phyloP scores from a whole-genome alignment of 2,113 vertebrate species.

The Bambusicola thoracicus region DNA sequence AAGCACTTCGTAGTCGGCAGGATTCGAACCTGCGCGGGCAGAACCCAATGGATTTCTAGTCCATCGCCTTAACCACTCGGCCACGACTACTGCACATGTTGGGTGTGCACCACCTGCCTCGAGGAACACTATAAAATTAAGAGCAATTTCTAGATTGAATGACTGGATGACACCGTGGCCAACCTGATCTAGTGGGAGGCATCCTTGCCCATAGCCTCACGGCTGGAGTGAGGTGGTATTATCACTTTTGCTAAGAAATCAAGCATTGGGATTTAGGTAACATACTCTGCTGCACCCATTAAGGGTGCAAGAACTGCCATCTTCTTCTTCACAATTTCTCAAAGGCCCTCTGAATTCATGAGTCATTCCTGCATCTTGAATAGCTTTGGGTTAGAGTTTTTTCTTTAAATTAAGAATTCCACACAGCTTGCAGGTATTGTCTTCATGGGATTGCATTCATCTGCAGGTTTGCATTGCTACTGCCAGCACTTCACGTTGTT shows the following conservation, averaged over 20 bases:
- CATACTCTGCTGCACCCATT: background rate
- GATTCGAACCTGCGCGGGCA: conserved; percentile 75
- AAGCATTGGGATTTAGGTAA: background rate
- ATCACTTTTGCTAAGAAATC: background rate
- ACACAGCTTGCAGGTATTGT: background rate
- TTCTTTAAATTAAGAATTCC: background rate
- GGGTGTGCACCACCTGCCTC: background rate
- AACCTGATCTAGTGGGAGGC: no score
- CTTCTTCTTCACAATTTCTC: background rate
- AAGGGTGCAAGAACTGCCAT: background rate
- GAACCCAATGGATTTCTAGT: background rate
- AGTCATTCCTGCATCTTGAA: background rate
- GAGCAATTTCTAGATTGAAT: no score
- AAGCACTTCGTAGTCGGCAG: conserved; percentile 66
- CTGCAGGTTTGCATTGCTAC: background rate
- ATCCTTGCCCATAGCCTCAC: no score
- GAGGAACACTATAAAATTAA: background rate
- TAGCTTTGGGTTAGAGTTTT: background rate
- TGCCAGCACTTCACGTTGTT: background rate
- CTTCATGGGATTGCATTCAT: background rate
- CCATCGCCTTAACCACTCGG: conserved; percentile 80
- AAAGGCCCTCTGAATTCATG: background rate
- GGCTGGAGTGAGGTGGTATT: no score
- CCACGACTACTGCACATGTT: conserved; percentile 64
- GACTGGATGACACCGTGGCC: no score